Conservation (phyloP, 2,797 vertebrate species). For the Cephalopachus bancanus region DNA sequence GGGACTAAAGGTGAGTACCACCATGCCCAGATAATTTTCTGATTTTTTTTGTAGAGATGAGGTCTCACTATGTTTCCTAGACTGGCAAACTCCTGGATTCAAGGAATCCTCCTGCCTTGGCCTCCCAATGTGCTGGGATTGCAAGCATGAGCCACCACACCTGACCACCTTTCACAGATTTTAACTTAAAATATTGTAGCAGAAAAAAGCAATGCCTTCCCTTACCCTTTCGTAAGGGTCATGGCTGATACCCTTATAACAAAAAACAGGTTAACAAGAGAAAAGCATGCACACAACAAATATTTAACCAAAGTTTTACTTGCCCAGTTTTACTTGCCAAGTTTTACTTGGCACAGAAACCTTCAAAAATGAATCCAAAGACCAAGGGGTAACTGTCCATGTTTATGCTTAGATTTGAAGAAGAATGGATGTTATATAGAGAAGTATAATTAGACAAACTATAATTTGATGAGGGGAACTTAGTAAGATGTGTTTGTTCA, state of each 20-base stretch:
- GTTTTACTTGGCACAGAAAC: neutral
- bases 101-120: too few relatives aligned
- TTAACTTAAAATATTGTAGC: neutral
- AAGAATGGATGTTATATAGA: neutral
- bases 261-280: neutral
- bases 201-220: neutral
- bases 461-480: neutral
- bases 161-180: neutral
- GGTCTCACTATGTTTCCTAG: too few relatives aligned
- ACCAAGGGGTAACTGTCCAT: neutral
- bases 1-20: too few relatives aligned
- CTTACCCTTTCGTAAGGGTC: too few relatives aligned
- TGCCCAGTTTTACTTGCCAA: neutral
- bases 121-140: too few relatives aligned
- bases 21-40: too few relatives aligned
- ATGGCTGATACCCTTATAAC: neutral
- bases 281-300: neutral
- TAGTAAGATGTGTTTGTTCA: neutral
- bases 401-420: neutral
- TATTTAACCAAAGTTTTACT: neutral
- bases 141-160: too few relatives aligned
- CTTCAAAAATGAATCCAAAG: neutral
- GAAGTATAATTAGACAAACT: neutral
- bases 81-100: too few relatives aligned
- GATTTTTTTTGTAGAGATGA: too few relatives aligned